Percentiles rank a stretch among this genome's conserved stretches.
Conservation (phyloP, 2,113 vertebrate genomes). For the Crypturellus undulatus region DNA sequence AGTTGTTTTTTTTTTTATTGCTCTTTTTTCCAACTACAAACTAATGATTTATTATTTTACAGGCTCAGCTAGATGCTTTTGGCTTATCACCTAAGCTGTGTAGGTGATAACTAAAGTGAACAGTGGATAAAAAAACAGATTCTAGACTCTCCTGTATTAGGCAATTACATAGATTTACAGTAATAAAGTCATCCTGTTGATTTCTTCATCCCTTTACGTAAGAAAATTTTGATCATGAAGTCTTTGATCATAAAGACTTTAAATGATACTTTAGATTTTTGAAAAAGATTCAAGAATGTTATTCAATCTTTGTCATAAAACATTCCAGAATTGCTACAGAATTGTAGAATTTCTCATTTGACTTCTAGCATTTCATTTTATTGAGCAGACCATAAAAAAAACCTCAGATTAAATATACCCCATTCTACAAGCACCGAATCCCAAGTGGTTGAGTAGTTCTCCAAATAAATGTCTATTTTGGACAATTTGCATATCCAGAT, state of each 20-base stretch:
- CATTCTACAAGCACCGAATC: background rate
- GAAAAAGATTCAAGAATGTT: background rate
- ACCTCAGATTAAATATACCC: background rate
- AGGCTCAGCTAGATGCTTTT: background rate
- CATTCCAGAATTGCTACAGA: no score
- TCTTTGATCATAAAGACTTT: background rate
- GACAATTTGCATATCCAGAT: background rate
- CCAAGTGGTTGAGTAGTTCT: rapidly evolving
- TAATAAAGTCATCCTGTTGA: background rate
- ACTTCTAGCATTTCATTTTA: background rate
- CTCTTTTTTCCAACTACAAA: background rate
- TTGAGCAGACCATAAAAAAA: rapidly evolving
- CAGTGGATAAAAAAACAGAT: background rate
- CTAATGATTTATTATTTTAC: background rate
- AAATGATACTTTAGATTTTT: background rate
- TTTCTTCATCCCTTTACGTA: background rate
- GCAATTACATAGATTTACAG: rapidly evolving
- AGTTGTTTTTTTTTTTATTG: background rate
- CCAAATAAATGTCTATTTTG: background rate
- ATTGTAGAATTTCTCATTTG: background rate
- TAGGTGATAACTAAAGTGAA: background rate
- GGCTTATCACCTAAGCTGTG: no score
- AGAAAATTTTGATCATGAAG: background rate
- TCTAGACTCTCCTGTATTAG: background rate
- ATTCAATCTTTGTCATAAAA: background rate